Percentiles rank a stretch among this genome's conserved stretches.
Evolutionary conservation across 2,888 invertebrate species (phyloP).

Genomic region (Chymomyza caudatula): DNA sequence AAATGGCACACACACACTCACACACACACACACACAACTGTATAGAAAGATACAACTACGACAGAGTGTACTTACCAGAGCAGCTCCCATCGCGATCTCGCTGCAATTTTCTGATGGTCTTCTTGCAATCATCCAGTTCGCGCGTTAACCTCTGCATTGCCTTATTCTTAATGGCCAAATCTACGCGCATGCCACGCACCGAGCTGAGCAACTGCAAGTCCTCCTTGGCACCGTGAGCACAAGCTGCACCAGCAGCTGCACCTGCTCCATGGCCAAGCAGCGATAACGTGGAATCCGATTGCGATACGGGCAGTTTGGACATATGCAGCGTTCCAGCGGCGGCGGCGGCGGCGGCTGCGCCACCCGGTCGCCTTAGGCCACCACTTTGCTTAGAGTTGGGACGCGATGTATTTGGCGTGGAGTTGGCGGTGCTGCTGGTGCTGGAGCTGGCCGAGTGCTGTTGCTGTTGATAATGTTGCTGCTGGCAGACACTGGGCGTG

Average conservation of each 20-base stretch:
- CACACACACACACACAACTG: slow-evolving; percentile 8
- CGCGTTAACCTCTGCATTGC: slow-evolving; percentile 84
- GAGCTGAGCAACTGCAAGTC: slow-evolving; percentile 88
- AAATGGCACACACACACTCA: slow-evolving; percentile 54
- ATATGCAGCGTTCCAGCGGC: slow-evolving; percentile 30
- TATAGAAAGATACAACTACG: too few relatives aligned
- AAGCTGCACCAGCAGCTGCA: background rate
- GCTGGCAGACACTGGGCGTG: slow-evolving; percentile 50
- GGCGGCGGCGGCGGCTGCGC: slow-evolving; percentile 13
- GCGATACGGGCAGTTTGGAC: slow-evolving; percentile 79
- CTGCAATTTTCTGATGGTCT: slow-evolving; percentile 86
- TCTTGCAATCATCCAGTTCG: slow-evolving; percentile 87
- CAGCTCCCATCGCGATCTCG: slow-evolving; percentile 82
- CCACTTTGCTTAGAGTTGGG: slow-evolving; percentile 80
- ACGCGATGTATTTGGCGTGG: slow-evolving; percentile 76
- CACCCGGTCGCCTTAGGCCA: slow-evolving; percentile 71
- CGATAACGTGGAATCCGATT: slow-evolving; percentile 79
- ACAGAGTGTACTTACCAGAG: background rate
- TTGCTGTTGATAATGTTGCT: slow-evolving; percentile 49
- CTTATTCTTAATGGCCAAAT: slow-evolving; percentile 86
- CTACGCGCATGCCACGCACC: slow-evolving; percentile 87
- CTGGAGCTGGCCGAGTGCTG: slow-evolving; percentile 75
- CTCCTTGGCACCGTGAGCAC: slow-evolving; percentile 80
- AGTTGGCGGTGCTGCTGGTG: slow-evolving; percentile 77
- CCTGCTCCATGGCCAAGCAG: slow-evolving; percentile 43